Evolutionary conservation across 2,888 invertebrate genomes (phyloP).

Genomic region (Lampropteryx suffumata): DNA sequence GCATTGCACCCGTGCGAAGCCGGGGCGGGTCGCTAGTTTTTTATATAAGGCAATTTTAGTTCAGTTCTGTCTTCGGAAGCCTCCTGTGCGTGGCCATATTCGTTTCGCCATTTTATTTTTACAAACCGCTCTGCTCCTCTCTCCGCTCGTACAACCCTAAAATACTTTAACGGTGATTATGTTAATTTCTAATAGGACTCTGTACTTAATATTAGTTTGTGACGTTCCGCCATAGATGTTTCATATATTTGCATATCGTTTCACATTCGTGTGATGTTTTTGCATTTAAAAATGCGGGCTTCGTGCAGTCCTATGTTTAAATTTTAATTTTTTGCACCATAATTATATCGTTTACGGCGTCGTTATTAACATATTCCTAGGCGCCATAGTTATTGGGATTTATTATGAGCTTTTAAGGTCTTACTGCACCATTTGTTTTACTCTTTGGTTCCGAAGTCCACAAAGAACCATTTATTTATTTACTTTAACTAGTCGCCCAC

Average conservation of each 20-base stretch:
- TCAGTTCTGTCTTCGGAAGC: too few relatives aligned
- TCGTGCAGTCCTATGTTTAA: constrained; percentile 18
- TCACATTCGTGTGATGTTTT: constrained; percentile 23
- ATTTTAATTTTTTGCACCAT: constrained; percentile 19
- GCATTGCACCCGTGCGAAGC: too few relatives aligned
- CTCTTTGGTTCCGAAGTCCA: too few relatives aligned
- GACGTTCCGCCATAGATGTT: constrained; percentile 30
- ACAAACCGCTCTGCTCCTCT: constrained; percentile 2
- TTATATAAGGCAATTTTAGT: too few relatives aligned
- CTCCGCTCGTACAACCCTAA: neutral
- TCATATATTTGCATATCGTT: constrained; percentile 31
- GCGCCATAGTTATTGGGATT: too few relatives aligned
- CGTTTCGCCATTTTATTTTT: too few relatives aligned
- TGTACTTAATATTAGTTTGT: constrained; percentile 31
- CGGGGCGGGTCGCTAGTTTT: too few relatives aligned
- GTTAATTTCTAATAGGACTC: constrained; percentile 31
- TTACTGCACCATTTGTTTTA: too few relatives aligned
- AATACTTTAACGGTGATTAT: constrained; percentile 24
- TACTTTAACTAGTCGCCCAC: too few relatives aligned
- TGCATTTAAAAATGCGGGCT: constrained; percentile 34
- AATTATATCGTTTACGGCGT: constrained; percentile 11
- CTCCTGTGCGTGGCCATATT: too few relatives aligned
- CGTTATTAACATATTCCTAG: constrained; percentile 1
- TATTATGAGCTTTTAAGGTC: too few relatives aligned
- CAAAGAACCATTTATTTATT: too few relatives aligned